phyloP scores from a whole-genome alignment of 2,113 vertebrate genomes.

The Cricetomys ansorgei region DNA sequence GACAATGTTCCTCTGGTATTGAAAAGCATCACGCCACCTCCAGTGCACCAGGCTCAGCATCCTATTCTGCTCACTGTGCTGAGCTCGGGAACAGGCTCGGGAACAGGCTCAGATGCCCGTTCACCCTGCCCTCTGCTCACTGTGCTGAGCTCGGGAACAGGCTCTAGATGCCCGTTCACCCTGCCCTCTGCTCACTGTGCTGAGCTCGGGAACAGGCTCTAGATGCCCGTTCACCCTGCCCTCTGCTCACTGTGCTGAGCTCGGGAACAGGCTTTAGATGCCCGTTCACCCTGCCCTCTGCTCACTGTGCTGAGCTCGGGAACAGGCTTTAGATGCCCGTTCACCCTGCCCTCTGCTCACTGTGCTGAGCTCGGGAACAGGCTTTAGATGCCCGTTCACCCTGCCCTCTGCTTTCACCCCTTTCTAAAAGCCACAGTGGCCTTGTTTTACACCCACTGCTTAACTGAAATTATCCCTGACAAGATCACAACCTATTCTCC shows the following conservation, averaged over 20 bases:
- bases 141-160: accelerated
- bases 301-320: accelerated
- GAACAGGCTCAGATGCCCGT: too few species aligned
- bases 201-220: background rate
- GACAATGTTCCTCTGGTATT: background rate
- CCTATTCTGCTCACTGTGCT: accelerated
- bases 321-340: too few species aligned
- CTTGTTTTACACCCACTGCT: background rate
- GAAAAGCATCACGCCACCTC: background rate
- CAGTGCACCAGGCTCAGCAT: too few species aligned
- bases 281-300: background rate
- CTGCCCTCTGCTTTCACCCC: background rate
- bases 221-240: too few species aligned
- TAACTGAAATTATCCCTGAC: background rate
- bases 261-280: background rate
- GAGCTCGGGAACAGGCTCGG: accelerated
- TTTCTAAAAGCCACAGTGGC: background rate
- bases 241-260: accelerated
- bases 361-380: accelerated
- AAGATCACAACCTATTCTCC: background rate
- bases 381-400: too few species aligned
- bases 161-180: too few species aligned
- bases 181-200: accelerated
- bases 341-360: background rate
- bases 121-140: background rate